These are phyloP conservation scores for Vicugna pacos DNA, from an alignment of 2,113 vertebrate genomes.

Conservation along the genomic window DNA sequence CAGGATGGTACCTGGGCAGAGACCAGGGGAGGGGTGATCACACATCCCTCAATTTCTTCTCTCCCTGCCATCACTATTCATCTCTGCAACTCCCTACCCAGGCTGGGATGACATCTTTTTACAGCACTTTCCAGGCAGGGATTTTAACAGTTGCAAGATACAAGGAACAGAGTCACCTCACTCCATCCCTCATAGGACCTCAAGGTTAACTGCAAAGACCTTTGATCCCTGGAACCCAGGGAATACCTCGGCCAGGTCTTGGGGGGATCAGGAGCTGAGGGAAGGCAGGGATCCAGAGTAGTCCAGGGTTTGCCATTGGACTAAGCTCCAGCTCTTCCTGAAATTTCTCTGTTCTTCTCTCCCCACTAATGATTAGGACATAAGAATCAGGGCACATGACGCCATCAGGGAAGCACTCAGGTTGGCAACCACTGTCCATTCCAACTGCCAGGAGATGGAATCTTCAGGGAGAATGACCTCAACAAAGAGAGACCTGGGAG, in stretches of 20 bases:
- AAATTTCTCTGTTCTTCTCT: neutral
- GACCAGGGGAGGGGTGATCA: neutral
- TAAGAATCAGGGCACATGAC: neutral
- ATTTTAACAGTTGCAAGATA: neutral
- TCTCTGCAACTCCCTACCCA: neutral
- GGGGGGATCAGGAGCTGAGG: neutral
- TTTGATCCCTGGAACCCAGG: neutral
- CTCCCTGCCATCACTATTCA: neutral
- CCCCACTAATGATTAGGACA: neutral
- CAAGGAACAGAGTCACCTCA: neutral
- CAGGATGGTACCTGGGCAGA: neutral
- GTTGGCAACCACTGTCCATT: neutral
- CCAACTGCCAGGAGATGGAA: neutral
- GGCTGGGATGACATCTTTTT: neutral
- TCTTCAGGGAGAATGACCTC: neutral
- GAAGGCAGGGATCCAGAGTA: rapidly evolving
- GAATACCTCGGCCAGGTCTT: neutral
- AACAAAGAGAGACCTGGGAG: neutral
- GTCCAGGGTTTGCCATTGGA: too few relatives aligned
- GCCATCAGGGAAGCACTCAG: neutral
- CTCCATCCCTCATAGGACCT: neutral
- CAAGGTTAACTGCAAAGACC: neutral
- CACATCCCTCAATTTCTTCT: neutral
- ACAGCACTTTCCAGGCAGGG: neutral
- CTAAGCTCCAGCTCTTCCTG: neutral